Conservation (phyloP, 53 echinoderm and acorn worm genomes). For the Holothuria scabra region DNA sequence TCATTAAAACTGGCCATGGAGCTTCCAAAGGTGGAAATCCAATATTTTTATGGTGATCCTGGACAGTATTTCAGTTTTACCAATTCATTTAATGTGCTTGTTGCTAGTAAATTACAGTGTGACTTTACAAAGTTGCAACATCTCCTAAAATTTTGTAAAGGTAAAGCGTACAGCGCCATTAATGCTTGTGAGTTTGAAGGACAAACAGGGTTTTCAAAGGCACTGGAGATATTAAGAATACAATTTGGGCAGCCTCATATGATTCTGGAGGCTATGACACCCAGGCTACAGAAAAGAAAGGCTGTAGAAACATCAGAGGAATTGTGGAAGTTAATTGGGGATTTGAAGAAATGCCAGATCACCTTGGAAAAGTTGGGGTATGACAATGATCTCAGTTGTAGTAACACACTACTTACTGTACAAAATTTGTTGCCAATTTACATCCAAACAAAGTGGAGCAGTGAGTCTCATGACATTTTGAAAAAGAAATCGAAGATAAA, state of each 20-base stretch:
- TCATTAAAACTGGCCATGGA: constrained; percentile 30
- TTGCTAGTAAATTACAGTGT: constrained; percentile 27
- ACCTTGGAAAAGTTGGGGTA: constrained; percentile 30
- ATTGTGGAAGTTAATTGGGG: constrained; percentile 26
- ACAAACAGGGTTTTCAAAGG: constrained; percentile 6
- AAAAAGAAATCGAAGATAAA: constrained; percentile 11
- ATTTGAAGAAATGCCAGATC: constrained; percentile 19
- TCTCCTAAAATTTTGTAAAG: constrained; percentile 36
- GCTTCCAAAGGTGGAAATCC: constrained; percentile 27
- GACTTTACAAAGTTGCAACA: constrained; percentile 32
- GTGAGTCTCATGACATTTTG: constrained; percentile 18
- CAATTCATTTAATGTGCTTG: constrained; percentile 21
- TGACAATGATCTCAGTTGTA: constrained; percentile 27
- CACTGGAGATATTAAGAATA: constrained; percentile 7
- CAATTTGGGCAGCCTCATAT: constrained; percentile 37
- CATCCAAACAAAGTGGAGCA: constrained; percentile 24
- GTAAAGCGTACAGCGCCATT: constrained; percentile 20
- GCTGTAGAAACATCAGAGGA: constrained; percentile 5
- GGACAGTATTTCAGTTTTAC: constrained; percentile 31
- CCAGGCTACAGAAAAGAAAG: constrained; percentile 15
- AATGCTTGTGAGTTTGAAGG: constrained; percentile 34
- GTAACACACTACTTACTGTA: constrained; percentile 12
- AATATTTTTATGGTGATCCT: constrained; percentile 36
- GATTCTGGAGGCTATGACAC: constrained; percentile 34
- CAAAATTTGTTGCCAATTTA: constrained; percentile 30